Conservation (phyloP, 2,113 vertebrate genomes). For the Macroglossus sobrinus region DNA sequence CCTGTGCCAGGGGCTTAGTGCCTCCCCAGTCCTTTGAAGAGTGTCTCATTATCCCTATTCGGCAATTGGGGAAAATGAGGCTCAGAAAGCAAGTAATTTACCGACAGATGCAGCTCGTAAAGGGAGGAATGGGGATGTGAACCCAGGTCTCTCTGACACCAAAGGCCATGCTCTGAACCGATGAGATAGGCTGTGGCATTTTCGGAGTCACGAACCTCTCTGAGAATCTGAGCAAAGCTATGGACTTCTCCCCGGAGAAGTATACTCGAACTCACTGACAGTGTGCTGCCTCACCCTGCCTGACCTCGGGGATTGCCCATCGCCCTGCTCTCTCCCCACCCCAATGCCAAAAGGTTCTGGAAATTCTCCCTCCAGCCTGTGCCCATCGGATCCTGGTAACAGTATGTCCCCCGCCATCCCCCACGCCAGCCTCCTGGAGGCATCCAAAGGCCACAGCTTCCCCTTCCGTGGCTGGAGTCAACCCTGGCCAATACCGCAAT, state of each 20-base stretch:
- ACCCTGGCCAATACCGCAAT: not conserved
- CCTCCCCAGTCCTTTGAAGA: not conserved
- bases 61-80: constrained; percentile 21
- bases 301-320: not conserved
- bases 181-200: not conserved
- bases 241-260: not conserved
- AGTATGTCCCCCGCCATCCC: not conserved
- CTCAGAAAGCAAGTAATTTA: not conserved
- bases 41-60: not conserved
- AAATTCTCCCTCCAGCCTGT: constrained; percentile 31
- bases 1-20: not conserved
- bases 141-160: not conserved
- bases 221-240: not conserved
- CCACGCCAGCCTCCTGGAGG: not conserved
- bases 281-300: not conserved
- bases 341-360: constrained; percentile 16
- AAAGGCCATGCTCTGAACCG: not conserved
- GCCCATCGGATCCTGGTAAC: constrained; percentile 14
- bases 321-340: not conserved
- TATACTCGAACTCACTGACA: not conserved
- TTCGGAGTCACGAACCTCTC: not conserved
- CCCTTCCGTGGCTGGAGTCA: not conserved
- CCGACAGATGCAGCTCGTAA: not conserved
- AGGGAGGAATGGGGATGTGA: not conserved
- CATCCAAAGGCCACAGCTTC: constrained; percentile 38